phyloP scores from a whole-genome alignment of 2,113 vertebrate species.

The Gavia stellata region DNA sequence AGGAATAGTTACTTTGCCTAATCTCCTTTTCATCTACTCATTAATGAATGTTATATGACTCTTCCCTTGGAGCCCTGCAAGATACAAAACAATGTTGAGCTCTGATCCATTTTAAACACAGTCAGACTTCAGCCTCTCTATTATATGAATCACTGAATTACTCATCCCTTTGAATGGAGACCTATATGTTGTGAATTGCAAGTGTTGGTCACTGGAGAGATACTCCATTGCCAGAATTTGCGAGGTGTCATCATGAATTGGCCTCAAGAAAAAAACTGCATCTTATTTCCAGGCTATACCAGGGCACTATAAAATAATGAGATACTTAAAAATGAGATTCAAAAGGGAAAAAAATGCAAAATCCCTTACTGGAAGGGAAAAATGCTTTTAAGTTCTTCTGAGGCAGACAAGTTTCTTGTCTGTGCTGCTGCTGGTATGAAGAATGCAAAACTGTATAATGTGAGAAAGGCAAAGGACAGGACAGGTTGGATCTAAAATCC shows the following conservation, averaged over 20 bases:
- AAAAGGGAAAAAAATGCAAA: neutral
- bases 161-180: neutral
- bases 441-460: neutral
- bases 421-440: neutral
- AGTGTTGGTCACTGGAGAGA: neutral
- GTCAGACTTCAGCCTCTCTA: neutral
- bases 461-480: neutral
- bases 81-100: neutral
- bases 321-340: neutral
- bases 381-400: neutral
- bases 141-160: neutral
- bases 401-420: neutral
- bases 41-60: neutral
- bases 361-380: neutral
- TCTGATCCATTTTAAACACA: neutral
- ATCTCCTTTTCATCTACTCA: neutral
- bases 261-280: neutral
- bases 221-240: neutral
- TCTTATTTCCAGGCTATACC: neutral
- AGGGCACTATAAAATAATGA: neutral
- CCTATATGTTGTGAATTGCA: neutral
- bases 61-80: neutral
- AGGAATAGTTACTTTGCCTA: neutral
- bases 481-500: neutral
- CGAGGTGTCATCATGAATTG: rapidly evolving